A percentile compares a stretch with the other conserved stretches of the same genome.
These are phyloP conservation scores for Nerophis lumbriciformis DNA, from an alignment of 2,113 vertebrate species.

Conservation along the genomic window DNA sequence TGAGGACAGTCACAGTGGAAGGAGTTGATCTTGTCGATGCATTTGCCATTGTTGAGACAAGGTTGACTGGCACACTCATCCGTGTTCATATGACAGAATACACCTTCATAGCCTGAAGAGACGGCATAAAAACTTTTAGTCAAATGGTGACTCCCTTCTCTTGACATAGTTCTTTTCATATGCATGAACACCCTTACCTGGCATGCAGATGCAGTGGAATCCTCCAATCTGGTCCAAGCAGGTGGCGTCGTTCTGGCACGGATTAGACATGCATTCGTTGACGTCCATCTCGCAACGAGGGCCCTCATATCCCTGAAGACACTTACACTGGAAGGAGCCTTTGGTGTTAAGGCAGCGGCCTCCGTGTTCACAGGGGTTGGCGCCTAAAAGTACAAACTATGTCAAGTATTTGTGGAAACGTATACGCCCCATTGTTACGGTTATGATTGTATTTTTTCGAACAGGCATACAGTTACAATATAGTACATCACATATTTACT, in stretches of 20 bases:
- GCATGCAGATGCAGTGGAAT: constrained; percentile 97
- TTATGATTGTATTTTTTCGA: no score
- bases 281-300: constrained; percentile 93
- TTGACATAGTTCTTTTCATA: not conserved
- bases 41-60: constrained; percentile 88
- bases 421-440: no score
- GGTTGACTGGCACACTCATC: constrained; percentile 90
- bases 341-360: constrained; percentile 94
- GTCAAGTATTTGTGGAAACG: not conserved
- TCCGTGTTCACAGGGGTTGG: constrained; percentile 91
- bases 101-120: constrained; percentile 83
- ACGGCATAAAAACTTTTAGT: not conserved
- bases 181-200: constrained; percentile 67
- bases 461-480: no score
- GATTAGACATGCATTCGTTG: constrained; percentile 93
- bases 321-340: constrained; percentile 93
- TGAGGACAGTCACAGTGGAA: constrained; percentile 90
- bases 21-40: constrained; percentile 92
- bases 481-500: no score
- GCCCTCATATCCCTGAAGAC: constrained; percentile 86
- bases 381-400: constrained; percentile 68
- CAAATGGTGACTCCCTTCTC: not conserved
- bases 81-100: constrained; percentile 89
- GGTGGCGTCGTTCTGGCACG: constrained; percentile 93
- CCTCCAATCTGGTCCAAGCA: constrained; percentile 94